Conservation (phyloP, 1,140 invertebrate species). For the Sycophaga agraensis region DNA sequence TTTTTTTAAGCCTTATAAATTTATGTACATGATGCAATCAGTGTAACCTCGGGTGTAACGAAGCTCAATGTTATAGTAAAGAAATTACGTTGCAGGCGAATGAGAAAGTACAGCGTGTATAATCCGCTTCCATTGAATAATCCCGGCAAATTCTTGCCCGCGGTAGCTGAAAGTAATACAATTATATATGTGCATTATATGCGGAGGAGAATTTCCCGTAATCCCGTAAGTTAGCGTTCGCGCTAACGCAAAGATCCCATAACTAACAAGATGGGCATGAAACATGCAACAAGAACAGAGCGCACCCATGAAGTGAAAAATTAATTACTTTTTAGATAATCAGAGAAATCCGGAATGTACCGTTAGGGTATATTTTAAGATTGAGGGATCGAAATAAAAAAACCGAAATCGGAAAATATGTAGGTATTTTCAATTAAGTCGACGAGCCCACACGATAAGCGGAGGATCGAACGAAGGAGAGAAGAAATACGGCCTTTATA, state of each 20-base stretch:
- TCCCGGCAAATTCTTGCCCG: neutral
- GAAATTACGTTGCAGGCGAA: neutral
- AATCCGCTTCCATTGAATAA: slow-evolving; percentile 8
- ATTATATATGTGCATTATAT: slow-evolving; percentile 5
- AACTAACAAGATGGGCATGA: neutral
- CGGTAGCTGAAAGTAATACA: neutral
- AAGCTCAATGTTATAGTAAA: neutral
- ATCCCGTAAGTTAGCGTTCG: slow-evolving; percentile 7
- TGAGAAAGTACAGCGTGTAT: slow-evolving; percentile 1
- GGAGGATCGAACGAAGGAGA: too few relatives aligned
- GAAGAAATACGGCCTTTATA: too few relatives aligned
- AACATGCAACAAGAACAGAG: neutral
- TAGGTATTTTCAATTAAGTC: too few relatives aligned
- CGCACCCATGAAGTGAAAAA: too few relatives aligned
- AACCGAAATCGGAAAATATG: too few relatives aligned
- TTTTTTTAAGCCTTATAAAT: neutral
- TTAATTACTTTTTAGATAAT: too few relatives aligned
- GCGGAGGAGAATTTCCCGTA: neutral
- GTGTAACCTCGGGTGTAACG: neutral
- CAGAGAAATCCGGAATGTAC: too few relatives aligned
- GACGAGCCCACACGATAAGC: too few relatives aligned
- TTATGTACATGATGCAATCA: neutral
- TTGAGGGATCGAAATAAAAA: too few relatives aligned
- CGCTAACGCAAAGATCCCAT: neutral
- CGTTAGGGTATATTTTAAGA: too few relatives aligned